These are phyloP conservation scores for Nephrocerus scutellatus DNA, from an alignment of 2,888 invertebrate species.

Conservation along the genomic window DNA sequence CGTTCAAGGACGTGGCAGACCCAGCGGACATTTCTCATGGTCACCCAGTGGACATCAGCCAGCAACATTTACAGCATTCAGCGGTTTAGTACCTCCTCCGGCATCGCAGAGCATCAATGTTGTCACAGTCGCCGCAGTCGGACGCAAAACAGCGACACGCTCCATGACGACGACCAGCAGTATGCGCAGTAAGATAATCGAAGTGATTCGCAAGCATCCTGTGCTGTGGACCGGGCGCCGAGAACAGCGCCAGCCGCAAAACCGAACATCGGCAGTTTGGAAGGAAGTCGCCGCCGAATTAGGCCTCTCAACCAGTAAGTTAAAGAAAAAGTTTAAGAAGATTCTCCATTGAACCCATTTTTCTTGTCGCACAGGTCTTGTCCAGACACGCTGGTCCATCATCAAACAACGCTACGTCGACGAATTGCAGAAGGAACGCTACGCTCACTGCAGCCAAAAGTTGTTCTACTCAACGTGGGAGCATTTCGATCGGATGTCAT, in stretches of 20 bases:
- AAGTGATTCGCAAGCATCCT: constrained; percentile 39
- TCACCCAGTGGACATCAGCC: constrained; percentile 8
- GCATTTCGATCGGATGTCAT: constrained; percentile 41
- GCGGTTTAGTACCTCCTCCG: constrained; percentile 40
- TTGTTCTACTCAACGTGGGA: constrained; percentile 39
- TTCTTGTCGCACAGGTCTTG: constrained; percentile 36
- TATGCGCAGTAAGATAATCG: constrained; percentile 41
- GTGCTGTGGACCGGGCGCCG: constrained; percentile 37
- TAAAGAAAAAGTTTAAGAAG: not conserved
- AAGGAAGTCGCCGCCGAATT: constrained; percentile 39
- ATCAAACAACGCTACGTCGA: constrained; percentile 41
- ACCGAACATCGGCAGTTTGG: constrained; percentile 41
- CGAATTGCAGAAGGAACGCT: constrained; percentile 40
- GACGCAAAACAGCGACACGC: constrained; percentile 34
- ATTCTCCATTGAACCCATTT: not conserved
- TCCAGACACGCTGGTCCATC: constrained; percentile 42
- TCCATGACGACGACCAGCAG: constrained; percentile 41
- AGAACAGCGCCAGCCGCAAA: constrained; percentile 37
- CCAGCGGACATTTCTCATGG: constrained; percentile 42
- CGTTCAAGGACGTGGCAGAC: constrained; percentile 36
- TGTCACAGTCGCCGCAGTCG: too few species aligned
- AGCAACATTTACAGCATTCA: constrained; percentile 32
- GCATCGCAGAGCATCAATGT: constrained; percentile 37
- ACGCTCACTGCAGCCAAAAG: constrained; percentile 34
- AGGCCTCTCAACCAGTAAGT: constrained; percentile 39